phyloP scores from a whole-genome alignment of 30 jellyfish, hydroid and myxozoan species.

The Thelohanellus kitauei region DNA sequence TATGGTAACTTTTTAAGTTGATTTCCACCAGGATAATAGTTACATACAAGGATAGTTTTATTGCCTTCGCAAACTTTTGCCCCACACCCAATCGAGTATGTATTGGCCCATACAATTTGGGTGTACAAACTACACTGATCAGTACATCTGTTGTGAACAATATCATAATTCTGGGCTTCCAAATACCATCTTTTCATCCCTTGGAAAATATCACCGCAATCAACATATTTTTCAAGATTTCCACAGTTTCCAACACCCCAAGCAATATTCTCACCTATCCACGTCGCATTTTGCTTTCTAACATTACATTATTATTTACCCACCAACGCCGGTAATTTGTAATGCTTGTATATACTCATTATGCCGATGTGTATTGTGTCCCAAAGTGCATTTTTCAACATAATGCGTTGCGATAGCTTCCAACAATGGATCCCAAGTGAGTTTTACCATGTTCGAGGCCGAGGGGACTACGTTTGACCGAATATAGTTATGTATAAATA shows the following conservation, averaged over 20 bases:
- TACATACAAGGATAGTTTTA: conserved; percentile 41
- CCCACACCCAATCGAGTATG: conserved; percentile 50
- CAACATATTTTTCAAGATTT: conserved; percentile 36
- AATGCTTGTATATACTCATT: too few species aligned
- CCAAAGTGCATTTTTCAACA: conserved; percentile 45
- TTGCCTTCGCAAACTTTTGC: conserved; percentile 55
- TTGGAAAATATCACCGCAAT: conserved; percentile 79
- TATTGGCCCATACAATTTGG: conserved; percentile 85
- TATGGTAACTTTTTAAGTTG: conserved; percentile 62
- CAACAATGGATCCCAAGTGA: conserved; percentile 57
- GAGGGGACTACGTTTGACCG: conserved; percentile 60
- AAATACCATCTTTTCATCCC: conserved; percentile 78
- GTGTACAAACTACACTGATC: conserved; percentile 60
- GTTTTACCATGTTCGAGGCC: conserved; percentile 36
- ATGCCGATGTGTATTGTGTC: conserved; percentile 81
- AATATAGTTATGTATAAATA: conserved; percentile 48
- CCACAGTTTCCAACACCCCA: conserved; percentile 91
- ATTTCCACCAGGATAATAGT: conserved; percentile 91
- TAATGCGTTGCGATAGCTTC: conserved; percentile 34
- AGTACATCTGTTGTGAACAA: conserved; percentile 31
- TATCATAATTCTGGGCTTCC: conserved; percentile 32
- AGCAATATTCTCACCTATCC: conserved; percentile 90
- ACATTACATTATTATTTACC: too few species aligned
- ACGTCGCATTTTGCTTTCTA: background rate
- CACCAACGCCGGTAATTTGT: too few species aligned